These are phyloP conservation scores for Eulithis testata DNA, from an alignment of 2,888 invertebrate genomes.

Conservation along the genomic window DNA sequence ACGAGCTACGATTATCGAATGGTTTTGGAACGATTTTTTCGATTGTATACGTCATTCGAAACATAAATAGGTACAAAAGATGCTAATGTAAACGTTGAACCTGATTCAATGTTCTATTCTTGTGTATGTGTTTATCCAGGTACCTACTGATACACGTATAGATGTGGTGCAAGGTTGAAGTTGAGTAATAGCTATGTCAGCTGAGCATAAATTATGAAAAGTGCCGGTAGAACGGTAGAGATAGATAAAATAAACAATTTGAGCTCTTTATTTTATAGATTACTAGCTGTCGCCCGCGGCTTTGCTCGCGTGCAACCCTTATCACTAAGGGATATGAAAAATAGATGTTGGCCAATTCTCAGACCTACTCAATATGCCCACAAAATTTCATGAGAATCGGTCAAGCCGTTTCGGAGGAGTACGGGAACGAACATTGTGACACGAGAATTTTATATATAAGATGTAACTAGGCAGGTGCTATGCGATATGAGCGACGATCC, in stretches of 20 bases:
- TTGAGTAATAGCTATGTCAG: conserved; percentile 14
- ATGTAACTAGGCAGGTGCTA: neutral
- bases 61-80: conserved; percentile 10
- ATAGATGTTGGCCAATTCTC: too few relatives aligned
- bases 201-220: neutral
- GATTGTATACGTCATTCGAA: conserved; percentile 16
- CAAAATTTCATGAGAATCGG: too few relatives aligned
- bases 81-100: conserved; percentile 11
- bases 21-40: conserved; percentile 33
- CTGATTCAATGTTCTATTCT: conserved; percentile 35
- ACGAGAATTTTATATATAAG: too few relatives aligned
- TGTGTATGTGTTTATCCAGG: conserved; percentile 35
- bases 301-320: too few relatives aligned
- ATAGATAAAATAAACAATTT: too few relatives aligned
- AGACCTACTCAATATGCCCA: too few relatives aligned
- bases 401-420: too few relatives aligned
- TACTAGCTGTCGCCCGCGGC: too few relatives aligned
- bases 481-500: neutral
- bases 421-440: too few relatives aligned
- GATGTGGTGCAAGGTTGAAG: conserved; percentile 31
- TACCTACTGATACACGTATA: conserved; percentile 26
- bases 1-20: conserved; percentile 40
- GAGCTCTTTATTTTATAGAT: too few relatives aligned
- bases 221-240: too few relatives aligned
- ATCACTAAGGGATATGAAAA: too few relatives aligned